Evolutionary conservation across 2,888 invertebrate genomes (phyloP), one percentile per base, ranked within the genome.

Genomic region (Folsomia candida): DNA sequence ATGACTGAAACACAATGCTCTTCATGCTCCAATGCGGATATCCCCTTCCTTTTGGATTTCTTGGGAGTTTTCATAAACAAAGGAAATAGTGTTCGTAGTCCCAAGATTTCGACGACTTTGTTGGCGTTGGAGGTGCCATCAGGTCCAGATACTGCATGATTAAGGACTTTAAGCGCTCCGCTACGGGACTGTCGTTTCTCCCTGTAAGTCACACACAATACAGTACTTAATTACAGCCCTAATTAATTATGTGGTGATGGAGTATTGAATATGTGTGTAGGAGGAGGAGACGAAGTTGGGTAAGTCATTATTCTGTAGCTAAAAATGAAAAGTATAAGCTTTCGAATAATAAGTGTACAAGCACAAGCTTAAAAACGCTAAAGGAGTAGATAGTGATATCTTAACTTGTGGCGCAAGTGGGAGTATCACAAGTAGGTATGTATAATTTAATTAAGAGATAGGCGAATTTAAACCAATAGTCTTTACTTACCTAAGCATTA

Each of bases 61-160:
- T 92, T 92, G 0, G 99, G 99, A 0, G 98, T 98, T 85, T 97
- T 96, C 98, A 99, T 98, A 82, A 98, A 99, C 0, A 99, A 85
- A 0, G 99, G 99, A 84, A 99, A 99, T 73, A 99, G 91, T 3
- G 97, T 97, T 60, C 98, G 87, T 18, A 99, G 86, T 0, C 99
- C 97, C 26, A 98, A 87, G 81, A 98, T 98, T 82, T 99, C 98
- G 0, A 99, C 95, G 84, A 99, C 96, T 84, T 98, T 98, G 82
- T 93, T 94, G 83, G 97, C 95, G 83, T 97, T 97, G 81, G 97
- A 97, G 77, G 89, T 89, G 0, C 97, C 98, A 82, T 97, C 94
- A 0, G 89, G 88, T 0, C 97, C 97, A 1, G 93, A 91, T 87
- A 98, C 91, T 11, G 98, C 97, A 84, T 97, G 96, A 84, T 98